Conservation (phyloP, 2,888 invertebrate species). For the Thalpophila matura region DNA sequence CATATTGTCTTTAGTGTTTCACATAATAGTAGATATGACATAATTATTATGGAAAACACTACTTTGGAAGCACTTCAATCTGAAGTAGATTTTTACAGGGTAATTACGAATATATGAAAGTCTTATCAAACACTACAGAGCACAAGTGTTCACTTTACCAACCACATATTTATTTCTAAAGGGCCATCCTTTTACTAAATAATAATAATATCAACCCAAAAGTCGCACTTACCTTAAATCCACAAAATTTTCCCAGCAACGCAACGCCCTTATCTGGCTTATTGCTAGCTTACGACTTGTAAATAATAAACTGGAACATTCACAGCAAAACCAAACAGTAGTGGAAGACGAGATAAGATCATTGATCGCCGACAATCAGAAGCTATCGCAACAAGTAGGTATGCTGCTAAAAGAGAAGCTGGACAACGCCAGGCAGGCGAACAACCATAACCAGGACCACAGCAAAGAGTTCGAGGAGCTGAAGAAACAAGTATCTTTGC, state of each 20-base stretch:
- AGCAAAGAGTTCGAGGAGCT: slow-evolving; percentile 79
- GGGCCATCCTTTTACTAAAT: background rate
- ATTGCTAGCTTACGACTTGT: background rate
- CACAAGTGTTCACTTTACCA: background rate
- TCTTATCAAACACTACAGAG: too few relatives aligned
- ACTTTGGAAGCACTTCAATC: slow-evolving; percentile 80
- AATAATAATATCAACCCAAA: slow-evolving; percentile 30
- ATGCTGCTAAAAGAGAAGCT: slow-evolving; percentile 81
- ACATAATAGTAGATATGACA: background rate
- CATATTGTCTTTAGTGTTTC: background rate
- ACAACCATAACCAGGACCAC: slow-evolving; percentile 69
- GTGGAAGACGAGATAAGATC: slow-evolving; percentile 84
- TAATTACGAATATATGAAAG: slow-evolving; percentile 67
- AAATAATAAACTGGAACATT: slow-evolving; percentile 8
- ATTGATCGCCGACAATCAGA: slow-evolving; percentile 85
- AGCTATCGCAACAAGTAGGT: slow-evolving; percentile 84
- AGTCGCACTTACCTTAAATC: slow-evolving; percentile 2
- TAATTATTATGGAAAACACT: slow-evolving; percentile 70
- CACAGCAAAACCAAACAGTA: slow-evolving; percentile 82
- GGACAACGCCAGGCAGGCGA: slow-evolving; percentile 70
- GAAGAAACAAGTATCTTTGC: slow-evolving; percentile 76
- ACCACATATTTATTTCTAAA: background rate
- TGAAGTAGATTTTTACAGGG: slow-evolving; percentile 89
- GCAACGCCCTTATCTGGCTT: background rate
- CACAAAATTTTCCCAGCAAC: slow-evolving; percentile 35